Percentiles rank a stretch among this genome's conserved stretches.
phyloP scores from a whole-genome alignment of 2,888 invertebrate genomes.

The Crepidodera aurea region DNA sequence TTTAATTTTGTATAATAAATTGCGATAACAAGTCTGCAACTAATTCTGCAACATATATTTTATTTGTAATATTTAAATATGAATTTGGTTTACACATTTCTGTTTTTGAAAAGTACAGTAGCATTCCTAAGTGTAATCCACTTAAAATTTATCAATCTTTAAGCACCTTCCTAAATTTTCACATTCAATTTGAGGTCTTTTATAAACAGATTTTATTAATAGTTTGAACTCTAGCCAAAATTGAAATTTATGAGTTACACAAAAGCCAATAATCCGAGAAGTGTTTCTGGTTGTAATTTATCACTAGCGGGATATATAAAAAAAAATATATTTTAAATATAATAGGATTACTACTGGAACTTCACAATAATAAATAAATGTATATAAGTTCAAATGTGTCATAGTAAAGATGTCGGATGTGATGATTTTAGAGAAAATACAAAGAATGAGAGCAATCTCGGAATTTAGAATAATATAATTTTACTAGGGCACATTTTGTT shows the following conservation, averaged over 20 bases:
- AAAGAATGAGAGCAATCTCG: not conserved
- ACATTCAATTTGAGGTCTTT: slow-evolving; percentile 13
- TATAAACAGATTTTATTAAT: slow-evolving; percentile 21
- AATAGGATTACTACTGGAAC: slow-evolving; percentile 11
- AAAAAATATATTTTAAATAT: slow-evolving; percentile 9
- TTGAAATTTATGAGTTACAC: slow-evolving; percentile 17
- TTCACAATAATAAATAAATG: slow-evolving; percentile 1
- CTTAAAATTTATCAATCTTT: not conserved
- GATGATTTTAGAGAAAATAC: not conserved
- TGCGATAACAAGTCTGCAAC: no score
- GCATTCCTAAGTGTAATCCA: slow-evolving; percentile 5
- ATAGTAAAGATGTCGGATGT: slow-evolving; percentile 22
- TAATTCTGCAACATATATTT: no score
- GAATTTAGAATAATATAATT: not conserved
- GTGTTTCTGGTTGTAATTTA: slow-evolving; percentile 20
- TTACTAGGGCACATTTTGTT: slow-evolving; percentile 20
- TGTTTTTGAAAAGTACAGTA: slow-evolving; percentile 8
- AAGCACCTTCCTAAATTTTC: not conserved
- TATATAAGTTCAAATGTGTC: slow-evolving; percentile 13
- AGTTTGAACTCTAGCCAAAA: slow-evolving; percentile 24
- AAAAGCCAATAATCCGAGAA: slow-evolving; percentile 20
- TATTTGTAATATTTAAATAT: no score
- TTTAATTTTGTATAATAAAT: no score
- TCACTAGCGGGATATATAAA: slow-evolving; percentile 8
- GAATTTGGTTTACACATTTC: slow-evolving; percentile 29